Base-by-base conservation (phyloP, 2,888 invertebrate species). In the Sminthurinus aureus region DNA sequence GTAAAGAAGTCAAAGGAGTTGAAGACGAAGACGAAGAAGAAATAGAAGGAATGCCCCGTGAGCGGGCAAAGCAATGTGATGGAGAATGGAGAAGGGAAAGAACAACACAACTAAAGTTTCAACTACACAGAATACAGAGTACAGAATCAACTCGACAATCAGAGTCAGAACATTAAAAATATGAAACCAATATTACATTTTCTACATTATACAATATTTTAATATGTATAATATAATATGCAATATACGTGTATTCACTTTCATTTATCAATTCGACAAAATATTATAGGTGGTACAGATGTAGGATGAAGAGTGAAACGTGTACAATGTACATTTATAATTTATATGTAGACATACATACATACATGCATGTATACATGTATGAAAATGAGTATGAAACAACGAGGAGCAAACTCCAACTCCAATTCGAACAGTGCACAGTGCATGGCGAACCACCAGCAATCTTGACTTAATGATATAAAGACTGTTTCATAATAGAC, bases 11-110 rank as follows among this genome's bases (percentile, higher is more conserved):
- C 24, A 11, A 22, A 24, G 22, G 15, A 71, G 71, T 24, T 9
- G 26, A 38, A 38, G 38, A 38, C 38, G 13, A n/a, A 67, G 20
- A 12, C 8, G 67, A 67, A n/a, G 20, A 67, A 6, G 20, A 67
- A 38, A 24, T 71, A 24, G 71, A 71, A 71, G 71, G 71, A 71
- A 71, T 71, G 71, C 71, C 71, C 71, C 71, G 71, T 71, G 26
- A 71, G 71, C 71, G 24, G 71, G 13, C 67, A 67, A 22, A 13
- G 38, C 38, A n/a, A 67, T 4, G 38, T 38, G 38, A 38, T 38
- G 38, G 38, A 38, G 38, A 38, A 38, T 2, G n/a, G 64, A 64
- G 64, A 67, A 67, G 20, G 22, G 67, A 22, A 67, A n/a, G 20
- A 67, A 67, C 67, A 67, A 38, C 38, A 4, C 38, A 4, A 38